These are phyloP conservation scores for Drosophila eugracilis DNA, from an alignment of 1,140 invertebrate genomes.

Conservation along the genomic window DNA sequence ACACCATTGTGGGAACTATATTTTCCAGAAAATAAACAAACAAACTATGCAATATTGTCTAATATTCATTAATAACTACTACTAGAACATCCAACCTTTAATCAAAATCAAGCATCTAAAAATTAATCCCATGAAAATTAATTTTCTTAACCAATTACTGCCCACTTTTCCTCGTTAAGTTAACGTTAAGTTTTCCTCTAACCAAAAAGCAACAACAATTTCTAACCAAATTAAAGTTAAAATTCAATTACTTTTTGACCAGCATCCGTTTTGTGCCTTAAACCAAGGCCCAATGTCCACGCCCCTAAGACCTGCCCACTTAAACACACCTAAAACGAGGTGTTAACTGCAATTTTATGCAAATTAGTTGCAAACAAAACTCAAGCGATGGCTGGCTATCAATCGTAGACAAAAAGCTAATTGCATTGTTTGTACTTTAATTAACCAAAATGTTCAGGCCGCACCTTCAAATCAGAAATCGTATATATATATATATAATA, in stretches of 20 bases:
- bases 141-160: conserved; percentile 27
- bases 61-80: no score
- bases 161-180: not conserved
- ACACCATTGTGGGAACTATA: no score
- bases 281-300: conserved; percentile 12
- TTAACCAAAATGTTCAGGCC: conserved; percentile 57
- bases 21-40: no score
- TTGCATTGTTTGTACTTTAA: conserved; percentile 65
- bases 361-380: conserved; percentile 56
- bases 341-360: conserved; percentile 75
- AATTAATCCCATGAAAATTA: conserved; percentile 3
- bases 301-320: conserved; percentile 9
- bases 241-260: conserved; percentile 29
- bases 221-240: conserved; percentile 34
- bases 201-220: conserved; percentile 17
- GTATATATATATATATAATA: conserved; percentile 16
- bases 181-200: not conserved
- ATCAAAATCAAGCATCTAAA: no score
- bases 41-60: no score
- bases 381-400: conserved; percentile 68
- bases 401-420: conserved; percentile 55
- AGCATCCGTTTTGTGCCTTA: conserved; percentile 13
- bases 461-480: conserved; percentile 41
- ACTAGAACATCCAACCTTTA: no score
- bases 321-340: conserved; percentile 47